These are phyloP conservation scores for Danaus plexippus DNA, from an alignment of 1,140 invertebrate genomes.

Conservation along the genomic window DNA sequence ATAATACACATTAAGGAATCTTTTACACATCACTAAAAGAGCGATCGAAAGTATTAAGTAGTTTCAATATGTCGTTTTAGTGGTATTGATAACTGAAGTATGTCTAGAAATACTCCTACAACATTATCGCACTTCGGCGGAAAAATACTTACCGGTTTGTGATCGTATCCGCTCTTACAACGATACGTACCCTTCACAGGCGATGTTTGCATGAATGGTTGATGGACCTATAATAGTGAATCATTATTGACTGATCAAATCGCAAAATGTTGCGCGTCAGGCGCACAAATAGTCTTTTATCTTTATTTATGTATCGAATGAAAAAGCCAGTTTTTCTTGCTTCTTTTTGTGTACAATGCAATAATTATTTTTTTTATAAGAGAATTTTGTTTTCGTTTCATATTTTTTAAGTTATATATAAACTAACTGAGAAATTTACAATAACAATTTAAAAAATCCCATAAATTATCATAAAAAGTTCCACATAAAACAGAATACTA, in stretches of 20 bases:
- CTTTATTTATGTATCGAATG: constrained; percentile 16
- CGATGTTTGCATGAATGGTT: constrained; percentile 19
- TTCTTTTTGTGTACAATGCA: too few relatives aligned
- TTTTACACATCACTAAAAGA: constrained; percentile 26
- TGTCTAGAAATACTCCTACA: constrained; percentile 48
- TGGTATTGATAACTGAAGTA: constrained; percentile 42
- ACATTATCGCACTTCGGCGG: constrained; percentile 53
- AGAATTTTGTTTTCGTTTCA: too few relatives aligned
- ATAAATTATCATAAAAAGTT: too few relatives aligned
- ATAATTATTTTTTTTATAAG: too few relatives aligned
- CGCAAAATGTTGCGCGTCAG: constrained; percentile 25
- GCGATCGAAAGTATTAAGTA: constrained; percentile 29
- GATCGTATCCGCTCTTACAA: constrained; percentile 50
- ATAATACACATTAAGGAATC: constrained; percentile 32
- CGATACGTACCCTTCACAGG: constrained; percentile 25
- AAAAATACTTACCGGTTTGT: constrained; percentile 65
- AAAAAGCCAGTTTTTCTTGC: background rate
- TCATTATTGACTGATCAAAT: constrained; percentile 55
- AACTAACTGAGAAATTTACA: too few relatives aligned
- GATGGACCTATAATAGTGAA: constrained; percentile 34
- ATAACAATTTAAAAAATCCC: too few relatives aligned
- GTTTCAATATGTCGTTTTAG: constrained; percentile 36
- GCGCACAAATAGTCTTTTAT: constrained; percentile 29
- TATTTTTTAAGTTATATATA: too few relatives aligned
- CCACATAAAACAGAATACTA: too few relatives aligned